Base-by-base conservation (phyloP, 1,140 invertebrate genomes). In the Ceratoteleas bidentatus region DNA sequence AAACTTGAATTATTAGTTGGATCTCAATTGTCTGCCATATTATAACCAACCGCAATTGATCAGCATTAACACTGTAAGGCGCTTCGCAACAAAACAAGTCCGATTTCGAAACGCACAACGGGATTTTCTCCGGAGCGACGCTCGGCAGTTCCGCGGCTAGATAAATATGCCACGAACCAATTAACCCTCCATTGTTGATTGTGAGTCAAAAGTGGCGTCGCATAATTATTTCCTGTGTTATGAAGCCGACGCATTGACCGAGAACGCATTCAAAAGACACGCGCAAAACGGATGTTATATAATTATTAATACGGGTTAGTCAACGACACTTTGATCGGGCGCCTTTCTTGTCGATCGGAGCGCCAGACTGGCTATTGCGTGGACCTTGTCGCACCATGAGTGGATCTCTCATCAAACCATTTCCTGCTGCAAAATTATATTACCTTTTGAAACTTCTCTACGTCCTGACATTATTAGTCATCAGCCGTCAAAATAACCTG, bases 211-310 rank as follows among this genome's bases (percentile, higher is more conserved):
- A 79, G 54, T 66, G 66, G 54, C 61, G 76, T 72, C 61, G 76
- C 56, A 73, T 79, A 79, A 79, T 79, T 79, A 79, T 79, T 79
- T 79, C 76, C 76, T 79, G 76, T 66, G 56, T 58, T 66, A 56
- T 73, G 54, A 79, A 66, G 68, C 66, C 32, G 61, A 78, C 68
- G 61, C 75, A 78, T 78, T 78, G 75, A 72, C 75, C 66, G 75
- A 72, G 75, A 78, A 78, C 66, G 60, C 36, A 47, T 53, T 70
- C 53, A 70, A 78, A 78, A 70, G 54, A 70, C 65, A 72, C 57
- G 40, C n/a, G 38, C 47, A 24, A 53, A 60, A 77, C 64, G 74
- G 57, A 62, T 33, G 57, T 77, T 77, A 77, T 72, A 72, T 72
- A 70, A 78, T 62, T 57, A 58, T 78, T 60, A 47, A 78, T 72